Conservation (phyloP, 2,113 vertebrate species). For the Ginglymostoma cirratum region DNA sequence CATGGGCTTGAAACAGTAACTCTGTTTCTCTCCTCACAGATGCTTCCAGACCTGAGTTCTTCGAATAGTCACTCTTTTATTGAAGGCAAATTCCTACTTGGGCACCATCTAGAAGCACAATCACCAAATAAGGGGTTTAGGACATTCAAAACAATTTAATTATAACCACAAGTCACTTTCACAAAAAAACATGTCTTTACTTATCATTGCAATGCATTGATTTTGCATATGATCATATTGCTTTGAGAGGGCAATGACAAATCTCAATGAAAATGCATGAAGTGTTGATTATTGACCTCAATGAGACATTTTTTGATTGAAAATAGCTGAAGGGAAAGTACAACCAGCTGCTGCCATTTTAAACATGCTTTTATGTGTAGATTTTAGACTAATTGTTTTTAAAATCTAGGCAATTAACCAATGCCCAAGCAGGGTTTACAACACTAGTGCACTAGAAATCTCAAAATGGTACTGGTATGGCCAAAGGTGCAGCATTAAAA, state of each 20-base stretch:
- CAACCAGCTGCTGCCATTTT: not conserved
- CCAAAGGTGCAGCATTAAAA: not conserved
- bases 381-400: not conserved
- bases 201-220: not conserved
- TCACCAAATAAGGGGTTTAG: not conserved
- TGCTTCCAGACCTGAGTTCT: no score
- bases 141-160: not conserved
- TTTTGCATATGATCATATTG: not conserved
- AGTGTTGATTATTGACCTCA: conserved; percentile 10
- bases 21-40: no score
- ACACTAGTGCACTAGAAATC: not conserved
- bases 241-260: not conserved
- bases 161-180: not conserved
- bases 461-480: not conserved
- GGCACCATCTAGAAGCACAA: not conserved
- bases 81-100: no score
- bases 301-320: not conserved
- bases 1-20: no score
- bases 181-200: not conserved
- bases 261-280: not conserved
- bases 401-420: not conserved
- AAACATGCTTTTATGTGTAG: not conserved
- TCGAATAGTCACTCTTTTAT: no score
- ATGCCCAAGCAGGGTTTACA: not conserved
- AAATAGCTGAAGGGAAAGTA: not conserved